Evolutionary conservation across 2,113 vertebrate species (phyloP), one percentile per base, ranked within the genome.

Genomic region (Pelecanus crispus): DNA sequence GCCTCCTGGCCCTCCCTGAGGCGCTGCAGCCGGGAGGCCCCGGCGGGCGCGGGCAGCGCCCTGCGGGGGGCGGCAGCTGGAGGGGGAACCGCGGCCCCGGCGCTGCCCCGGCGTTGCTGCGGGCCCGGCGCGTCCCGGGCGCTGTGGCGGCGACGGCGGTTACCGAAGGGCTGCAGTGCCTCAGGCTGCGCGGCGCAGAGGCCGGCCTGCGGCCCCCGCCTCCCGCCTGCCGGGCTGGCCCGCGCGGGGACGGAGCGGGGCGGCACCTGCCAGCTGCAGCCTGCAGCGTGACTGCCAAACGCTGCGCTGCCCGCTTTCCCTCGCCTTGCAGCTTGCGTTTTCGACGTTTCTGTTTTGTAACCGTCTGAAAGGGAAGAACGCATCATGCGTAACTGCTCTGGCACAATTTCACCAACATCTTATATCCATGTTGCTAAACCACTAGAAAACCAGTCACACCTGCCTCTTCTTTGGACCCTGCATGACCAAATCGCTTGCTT

Each of bases 291-390:
- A 8, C 3, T 2, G 61, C 22, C 49, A 3, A 5, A 2, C 0
- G 1, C 49, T 4, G 80, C 6, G 3, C 20, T 7, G 18, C 17
- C 24, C 40, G 4, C 32, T 52, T 28, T 3, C 61, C 61, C 68
- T 11, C 12, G 2, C 49, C 58, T 5, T 5, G 28, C 38, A 1
- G 1, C 42, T 36, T 9, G 28, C 8, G 2, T 2, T 13, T 7
- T 8, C 17, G 25, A 1, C 18, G 7, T 2, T 21, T 7, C 7
- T 22, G 26, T 11, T 52, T 9, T 17, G 0, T 1, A 2, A 5
- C 63, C 25, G 59, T 5, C 34, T 3, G 6, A 7, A 16, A 22
- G 10, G 26, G 25, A 13, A 6, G 66, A 49, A 13, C 6, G 5
- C 63, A 7, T 9, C 47, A 2, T 6, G 2, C 32, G 0, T 12